phyloP scores from a whole-genome alignment of 2,888 invertebrate species.

The Pristionchus mayeri region DNA sequence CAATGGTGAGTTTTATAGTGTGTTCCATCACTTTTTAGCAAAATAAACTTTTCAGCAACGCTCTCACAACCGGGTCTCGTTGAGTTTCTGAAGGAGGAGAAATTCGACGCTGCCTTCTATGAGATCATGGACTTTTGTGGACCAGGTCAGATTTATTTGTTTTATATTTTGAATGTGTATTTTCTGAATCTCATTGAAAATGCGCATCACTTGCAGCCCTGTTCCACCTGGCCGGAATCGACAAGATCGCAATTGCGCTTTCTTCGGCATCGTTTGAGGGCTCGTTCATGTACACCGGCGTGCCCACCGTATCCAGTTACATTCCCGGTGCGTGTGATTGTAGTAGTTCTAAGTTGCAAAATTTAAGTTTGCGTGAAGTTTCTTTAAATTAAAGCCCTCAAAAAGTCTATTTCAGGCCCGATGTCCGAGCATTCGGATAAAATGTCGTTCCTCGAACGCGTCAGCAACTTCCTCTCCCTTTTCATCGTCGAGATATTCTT shows the following conservation, averaged over 20 bases:
- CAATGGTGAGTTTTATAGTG: neutral
- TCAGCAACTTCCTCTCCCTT: slow-evolving; percentile 7
- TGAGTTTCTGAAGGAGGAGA: neutral
- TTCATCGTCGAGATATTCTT: neutral
- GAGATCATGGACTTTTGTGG: slow-evolving; percentile 38
- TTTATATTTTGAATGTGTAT: no score
- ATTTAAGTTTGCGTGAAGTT: no score
- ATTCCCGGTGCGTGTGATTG: slow-evolving; percentile 33
- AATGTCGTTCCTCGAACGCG: slow-evolving; percentile 41
- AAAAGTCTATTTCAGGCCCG: neutral
- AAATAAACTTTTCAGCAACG: slow-evolving; percentile 21
- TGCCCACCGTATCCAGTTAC: slow-evolving; percentile 13
- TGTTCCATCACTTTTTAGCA: no score
- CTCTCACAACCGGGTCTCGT: slow-evolving; percentile 6
- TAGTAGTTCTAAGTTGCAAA: no score
- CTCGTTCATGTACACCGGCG: neutral
- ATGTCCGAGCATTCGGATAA: neutral
- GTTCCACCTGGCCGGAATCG: slow-evolving; percentile 3
- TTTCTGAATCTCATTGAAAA: neutral
- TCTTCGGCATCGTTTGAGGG: slow-evolving; percentile 13
- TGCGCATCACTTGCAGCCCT: neutral
- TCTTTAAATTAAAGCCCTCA: no score
- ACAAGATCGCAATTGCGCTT: neutral
- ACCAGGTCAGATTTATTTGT: neutral
- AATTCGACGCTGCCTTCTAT: slow-evolving; percentile 1